A percentile compares a stretch with the other conserved stretches of the same genome.
Conservation (phyloP, 2,797 vertebrate species). For the Podarcis siculus region DNA sequence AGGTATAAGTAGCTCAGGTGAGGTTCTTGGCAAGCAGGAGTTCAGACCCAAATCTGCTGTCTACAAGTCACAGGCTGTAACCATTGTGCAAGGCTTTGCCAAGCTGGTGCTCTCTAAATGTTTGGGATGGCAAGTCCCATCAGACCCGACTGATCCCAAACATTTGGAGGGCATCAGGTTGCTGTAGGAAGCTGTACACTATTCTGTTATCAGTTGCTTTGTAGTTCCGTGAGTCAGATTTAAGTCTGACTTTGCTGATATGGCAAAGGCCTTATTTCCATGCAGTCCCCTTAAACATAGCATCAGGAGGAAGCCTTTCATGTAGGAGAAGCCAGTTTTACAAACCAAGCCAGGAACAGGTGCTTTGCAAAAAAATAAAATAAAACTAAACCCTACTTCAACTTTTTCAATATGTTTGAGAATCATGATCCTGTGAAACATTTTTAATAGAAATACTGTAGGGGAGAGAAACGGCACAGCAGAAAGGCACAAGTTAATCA, state of each 20-base stretch:
- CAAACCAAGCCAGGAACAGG: background rate
- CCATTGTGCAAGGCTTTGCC: too few species aligned
- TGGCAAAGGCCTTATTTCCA: background rate
- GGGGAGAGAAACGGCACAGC: background rate
- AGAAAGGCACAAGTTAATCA: slow-evolving; percentile 48
- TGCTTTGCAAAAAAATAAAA: background rate
- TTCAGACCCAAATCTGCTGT: too few species aligned
- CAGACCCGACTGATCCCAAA: too few species aligned
- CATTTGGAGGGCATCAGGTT: too few species aligned
- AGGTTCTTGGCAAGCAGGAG: too few species aligned
- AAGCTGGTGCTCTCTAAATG: too few species aligned
- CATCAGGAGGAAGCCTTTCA: background rate
- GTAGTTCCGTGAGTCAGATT: background rate
- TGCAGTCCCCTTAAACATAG: background rate
- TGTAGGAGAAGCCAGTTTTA: background rate
- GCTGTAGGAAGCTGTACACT: background rate
- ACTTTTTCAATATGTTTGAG: background rate
- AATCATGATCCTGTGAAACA: slow-evolving; percentile 26
- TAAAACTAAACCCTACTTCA: background rate
- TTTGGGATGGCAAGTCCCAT: too few species aligned
- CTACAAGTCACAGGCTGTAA: too few species aligned
- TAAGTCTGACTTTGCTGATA: background rate
- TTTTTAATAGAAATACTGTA: slow-evolving; percentile 44
- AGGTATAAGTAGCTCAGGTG: too few species aligned
- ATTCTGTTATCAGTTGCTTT: background rate